A percentile compares a stretch with the other conserved stretches of the same genome.
phyloP scores from a whole-genome alignment of 92 coral and sea anemone species.

The Zoanthus sociatus region DNA sequence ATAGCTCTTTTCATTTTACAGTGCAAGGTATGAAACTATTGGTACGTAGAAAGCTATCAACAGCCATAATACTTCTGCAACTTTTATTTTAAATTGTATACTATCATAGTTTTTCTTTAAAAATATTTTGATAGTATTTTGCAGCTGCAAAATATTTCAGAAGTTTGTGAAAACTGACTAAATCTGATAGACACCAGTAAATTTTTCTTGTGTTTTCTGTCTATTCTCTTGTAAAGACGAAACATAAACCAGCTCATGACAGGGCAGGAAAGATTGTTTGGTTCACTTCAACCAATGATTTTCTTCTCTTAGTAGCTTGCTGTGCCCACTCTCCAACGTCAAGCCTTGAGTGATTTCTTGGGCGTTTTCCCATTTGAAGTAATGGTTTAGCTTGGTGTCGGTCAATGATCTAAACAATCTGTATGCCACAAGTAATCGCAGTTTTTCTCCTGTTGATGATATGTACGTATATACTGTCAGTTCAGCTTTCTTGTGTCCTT shows the following conservation, averaged over 20 bases:
- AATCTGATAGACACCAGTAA: neutral
- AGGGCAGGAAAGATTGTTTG: too few relatives aligned
- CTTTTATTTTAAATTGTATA: too few relatives aligned
- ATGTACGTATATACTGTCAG: slow-evolving; percentile 7
- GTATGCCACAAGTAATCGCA: neutral
- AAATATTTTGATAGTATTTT: neutral
- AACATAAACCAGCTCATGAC: neutral
- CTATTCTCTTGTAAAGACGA: neutral
- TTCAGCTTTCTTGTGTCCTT: neutral
- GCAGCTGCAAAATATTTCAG: neutral
- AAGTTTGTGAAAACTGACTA: neutral
- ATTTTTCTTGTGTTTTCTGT: neutral
- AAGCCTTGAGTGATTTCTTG: slow-evolving; percentile 15
- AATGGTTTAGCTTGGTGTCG: slow-evolving; percentile 13
- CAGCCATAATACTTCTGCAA: too few relatives aligned
- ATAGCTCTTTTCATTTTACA: too few relatives aligned
- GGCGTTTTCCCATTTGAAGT: slow-evolving; percentile 11
- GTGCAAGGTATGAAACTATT: too few relatives aligned
- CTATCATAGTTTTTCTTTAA: too few relatives aligned
- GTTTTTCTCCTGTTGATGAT: slow-evolving; percentile 8
- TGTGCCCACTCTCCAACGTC: slow-evolving; percentile 22
- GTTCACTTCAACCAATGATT: slow-evolving; percentile 15
- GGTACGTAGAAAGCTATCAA: too few relatives aligned
- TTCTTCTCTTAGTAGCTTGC: slow-evolving; percentile 11
- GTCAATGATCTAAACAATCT: slow-evolving; percentile 15